Evolutionary conservation across 2,888 invertebrate genomes (phyloP).

Genomic region (Leptopilina myrica): DNA sequence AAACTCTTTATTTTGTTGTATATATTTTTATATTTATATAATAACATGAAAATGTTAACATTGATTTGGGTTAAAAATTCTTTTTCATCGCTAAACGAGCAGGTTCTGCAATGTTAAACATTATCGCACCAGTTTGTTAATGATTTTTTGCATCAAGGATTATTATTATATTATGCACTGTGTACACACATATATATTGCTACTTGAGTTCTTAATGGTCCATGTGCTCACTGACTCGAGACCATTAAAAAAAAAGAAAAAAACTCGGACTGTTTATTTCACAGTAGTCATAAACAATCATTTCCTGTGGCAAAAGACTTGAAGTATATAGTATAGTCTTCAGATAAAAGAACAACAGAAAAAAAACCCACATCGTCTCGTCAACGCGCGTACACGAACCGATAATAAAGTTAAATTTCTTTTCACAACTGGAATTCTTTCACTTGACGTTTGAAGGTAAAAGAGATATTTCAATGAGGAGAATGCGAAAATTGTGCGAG

Average conservation of each 20-base stretch:
- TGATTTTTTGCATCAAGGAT: conserved; percentile 32
- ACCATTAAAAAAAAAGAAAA: conserved; percentile 15
- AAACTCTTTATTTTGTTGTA: background rate
- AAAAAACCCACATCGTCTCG: background rate
- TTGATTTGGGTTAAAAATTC: conserved; percentile 32
- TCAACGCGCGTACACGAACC: conserved; percentile 37
- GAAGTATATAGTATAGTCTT: background rate
- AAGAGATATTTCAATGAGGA: conserved; percentile 19
- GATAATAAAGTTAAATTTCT: conserved; percentile 38
- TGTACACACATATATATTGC: conserved; percentile 1
- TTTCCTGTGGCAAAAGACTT: conserved; percentile 8
- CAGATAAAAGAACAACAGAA: conserved; percentile 4
- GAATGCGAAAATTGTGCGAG: conserved; percentile 37
- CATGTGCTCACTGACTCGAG: conserved; percentile 16
- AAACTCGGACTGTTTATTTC: conserved; percentile 27
- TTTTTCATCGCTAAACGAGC: conserved; percentile 5
- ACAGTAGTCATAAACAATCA: conserved; percentile 32
- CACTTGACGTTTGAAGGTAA: conserved; percentile 32
- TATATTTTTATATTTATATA: background rate
- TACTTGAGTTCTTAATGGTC: conserved; percentile 40
- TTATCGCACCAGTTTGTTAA: conserved; percentile 28
- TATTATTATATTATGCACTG: conserved; percentile 3
- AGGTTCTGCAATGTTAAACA: conserved; percentile 20
- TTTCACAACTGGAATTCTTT: conserved; percentile 24
- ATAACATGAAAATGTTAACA: conserved; percentile 29